These are phyloP conservation scores for Temnothorax curvispinosus DNA, from an alignment of 1,140 invertebrate species.

Conservation along the genomic window DNA sequence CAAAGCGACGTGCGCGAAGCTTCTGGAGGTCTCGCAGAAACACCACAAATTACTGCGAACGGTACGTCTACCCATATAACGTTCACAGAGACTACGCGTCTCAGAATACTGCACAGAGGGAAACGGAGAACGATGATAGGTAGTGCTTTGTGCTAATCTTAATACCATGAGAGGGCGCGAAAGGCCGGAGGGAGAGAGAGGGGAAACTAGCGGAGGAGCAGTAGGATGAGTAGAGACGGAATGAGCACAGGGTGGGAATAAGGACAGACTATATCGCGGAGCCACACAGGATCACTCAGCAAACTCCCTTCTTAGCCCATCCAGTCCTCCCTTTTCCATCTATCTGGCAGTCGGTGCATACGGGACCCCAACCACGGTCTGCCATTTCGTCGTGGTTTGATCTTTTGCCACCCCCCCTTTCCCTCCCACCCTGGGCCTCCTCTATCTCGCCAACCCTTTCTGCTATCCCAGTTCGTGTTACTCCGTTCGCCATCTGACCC, in stretches of 20 bases:
- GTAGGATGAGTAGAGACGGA: slow-evolving; percentile 5
- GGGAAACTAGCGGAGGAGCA: not conserved
- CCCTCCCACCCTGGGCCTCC: not conserved
- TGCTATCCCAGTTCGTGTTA: slow-evolving; percentile 29
- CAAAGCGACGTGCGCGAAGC: slow-evolving; percentile 44
- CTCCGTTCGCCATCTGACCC: slow-evolving; percentile 26
- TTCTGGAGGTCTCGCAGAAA: slow-evolving; percentile 55
- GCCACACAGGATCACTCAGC: slow-evolving; percentile 69
- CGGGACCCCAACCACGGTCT: slow-evolving; percentile 61
- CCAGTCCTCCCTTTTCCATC: slow-evolving; percentile 58
- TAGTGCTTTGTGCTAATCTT: slow-evolving; percentile 77
- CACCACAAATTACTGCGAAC: slow-evolving; percentile 64
- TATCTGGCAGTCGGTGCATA: slow-evolving; percentile 60
- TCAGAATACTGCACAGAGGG: slow-evolving; percentile 49
- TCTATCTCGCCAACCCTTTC: not conserved
- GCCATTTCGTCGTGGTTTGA: slow-evolving; percentile 71
- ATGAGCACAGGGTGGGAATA: slow-evolving; percentile 32
- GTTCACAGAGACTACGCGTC: slow-evolving; percentile 49
- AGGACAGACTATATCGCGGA: slow-evolving; percentile 55
- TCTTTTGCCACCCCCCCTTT: slow-evolving; percentile 64
- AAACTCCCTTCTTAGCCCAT: slow-evolving; percentile 58
- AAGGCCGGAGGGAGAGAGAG: slow-evolving; percentile 13
- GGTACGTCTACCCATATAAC: slow-evolving; percentile 56
- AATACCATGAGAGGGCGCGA: slow-evolving; percentile 71
- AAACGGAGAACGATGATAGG: slow-evolving; percentile 56